A percentile compares a stretch with the other conserved stretches of the same genome.
These are phyloP conservation scores for Seriola aureovittata DNA, from an alignment of 2,113 vertebrate genomes.

Conservation along the genomic window DNA sequence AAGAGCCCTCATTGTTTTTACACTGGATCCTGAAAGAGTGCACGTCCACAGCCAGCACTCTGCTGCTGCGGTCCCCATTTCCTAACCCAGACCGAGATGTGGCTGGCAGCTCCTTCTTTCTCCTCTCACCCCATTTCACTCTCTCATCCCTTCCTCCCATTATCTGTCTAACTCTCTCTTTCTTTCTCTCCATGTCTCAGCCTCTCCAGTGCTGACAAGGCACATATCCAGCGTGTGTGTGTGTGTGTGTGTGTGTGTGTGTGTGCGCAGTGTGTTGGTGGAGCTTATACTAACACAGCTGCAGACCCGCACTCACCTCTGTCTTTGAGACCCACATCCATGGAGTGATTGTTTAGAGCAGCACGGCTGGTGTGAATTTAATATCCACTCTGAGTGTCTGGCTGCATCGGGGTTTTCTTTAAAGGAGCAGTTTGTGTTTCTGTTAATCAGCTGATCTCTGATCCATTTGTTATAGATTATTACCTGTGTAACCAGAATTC, in stretches of 20 bases:
- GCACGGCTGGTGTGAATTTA: slow-evolving; percentile 7
- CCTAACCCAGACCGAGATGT: slow-evolving; percentile 63
- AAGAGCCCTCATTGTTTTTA: slow-evolving; percentile 24
- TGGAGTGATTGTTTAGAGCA: slow-evolving; percentile 8
- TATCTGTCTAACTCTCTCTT: slow-evolving; percentile 40
- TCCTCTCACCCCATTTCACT: neutral
- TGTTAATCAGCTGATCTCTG: neutral
- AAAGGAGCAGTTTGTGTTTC: neutral
- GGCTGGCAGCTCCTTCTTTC: slow-evolving; percentile 46
- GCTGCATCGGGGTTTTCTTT: neutral
- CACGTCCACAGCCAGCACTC: slow-evolving; percentile 19
- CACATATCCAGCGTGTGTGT: slow-evolving; percentile 61
- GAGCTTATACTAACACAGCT: slow-evolving; percentile 80
- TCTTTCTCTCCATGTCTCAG: slow-evolving; percentile 32
- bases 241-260: neutral
- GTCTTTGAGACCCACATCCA: slow-evolving; percentile 29
- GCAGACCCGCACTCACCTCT: slow-evolving; percentile 53
- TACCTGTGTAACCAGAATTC: neutral
- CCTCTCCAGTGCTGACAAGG: slow-evolving; percentile 72
- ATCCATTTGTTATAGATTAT: neutral
- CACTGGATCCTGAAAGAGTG: slow-evolving; percentile 26
- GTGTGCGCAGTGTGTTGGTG: slow-evolving; percentile 17
- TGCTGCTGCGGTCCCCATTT: slow-evolving; percentile 61
- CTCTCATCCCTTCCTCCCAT: slow-evolving; percentile 11
- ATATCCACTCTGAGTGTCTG: slow-evolving; percentile 17